A percentile compares a stretch with the other conserved stretches of the same genome.
phyloP scores from a whole-genome alignment of 2,797 vertebrate species.

The Sciaenops ocellatus region DNA sequence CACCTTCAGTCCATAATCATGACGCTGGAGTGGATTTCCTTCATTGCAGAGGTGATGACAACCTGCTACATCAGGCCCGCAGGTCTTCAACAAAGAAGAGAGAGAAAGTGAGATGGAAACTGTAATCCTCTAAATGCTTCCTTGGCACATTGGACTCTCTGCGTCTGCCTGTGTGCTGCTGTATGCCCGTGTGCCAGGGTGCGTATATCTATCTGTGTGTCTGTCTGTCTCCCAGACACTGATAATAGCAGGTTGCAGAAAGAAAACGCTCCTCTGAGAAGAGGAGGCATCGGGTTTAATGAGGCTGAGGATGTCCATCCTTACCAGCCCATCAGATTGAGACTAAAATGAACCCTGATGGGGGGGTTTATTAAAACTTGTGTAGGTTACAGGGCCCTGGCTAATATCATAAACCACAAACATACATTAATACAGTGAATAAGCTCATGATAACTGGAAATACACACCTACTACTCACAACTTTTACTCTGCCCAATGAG shows the following conservation, averaged over 20 bases:
- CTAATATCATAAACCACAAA: background rate
- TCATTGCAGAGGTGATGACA: conserved; percentile 53
- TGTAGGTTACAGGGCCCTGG: conserved; percentile 1
- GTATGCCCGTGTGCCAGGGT: conserved; percentile 11
- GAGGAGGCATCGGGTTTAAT: conserved; percentile 40
- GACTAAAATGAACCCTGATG: conserved; percentile 43
- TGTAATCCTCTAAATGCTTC: conserved; percentile 67
- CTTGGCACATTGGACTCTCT: conserved; percentile 42
- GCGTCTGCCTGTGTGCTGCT: conserved; percentile 17
- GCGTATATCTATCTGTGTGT: background rate
- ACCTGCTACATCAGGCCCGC: conserved; percentile 56
- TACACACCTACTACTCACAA: background rate
- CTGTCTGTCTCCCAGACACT: conserved; percentile 40
- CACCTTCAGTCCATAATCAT: conserved; percentile 69
- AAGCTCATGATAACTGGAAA: background rate
- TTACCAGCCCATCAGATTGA: conserved; percentile 29
- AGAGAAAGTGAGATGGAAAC: conserved; percentile 59
- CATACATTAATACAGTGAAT: background rate
- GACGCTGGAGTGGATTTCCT: conserved; percentile 32
- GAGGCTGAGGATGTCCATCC: conserved; percentile 36
- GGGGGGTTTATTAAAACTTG: conserved; percentile 31
- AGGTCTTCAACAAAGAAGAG: conserved; percentile 46
- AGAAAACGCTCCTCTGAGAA: conserved; percentile 13
- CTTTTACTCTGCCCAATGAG: background rate
- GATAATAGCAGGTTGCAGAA: conserved; percentile 44